phyloP scores from a whole-genome alignment of 30 jellyfish, hydroid and myxozoan species.

The Cassiopea xamachana region DNA sequence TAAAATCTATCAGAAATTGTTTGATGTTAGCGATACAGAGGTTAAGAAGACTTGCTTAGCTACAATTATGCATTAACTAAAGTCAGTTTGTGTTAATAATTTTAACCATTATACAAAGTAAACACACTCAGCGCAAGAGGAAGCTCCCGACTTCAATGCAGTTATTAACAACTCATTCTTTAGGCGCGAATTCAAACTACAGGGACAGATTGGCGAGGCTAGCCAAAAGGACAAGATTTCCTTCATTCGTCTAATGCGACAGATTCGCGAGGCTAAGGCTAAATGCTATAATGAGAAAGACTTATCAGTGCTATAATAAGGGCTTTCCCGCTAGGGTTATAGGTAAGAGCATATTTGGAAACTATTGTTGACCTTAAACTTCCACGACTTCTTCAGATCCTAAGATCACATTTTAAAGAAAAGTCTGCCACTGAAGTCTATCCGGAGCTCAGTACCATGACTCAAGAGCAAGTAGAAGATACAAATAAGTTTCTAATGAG shows the following conservation, averaged over 20 bases:
- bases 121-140: not conserved
- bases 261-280: conserved; percentile 43
- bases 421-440: conserved; percentile 56
- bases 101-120: not conserved
- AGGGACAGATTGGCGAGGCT: conserved; percentile 69
- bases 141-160: not conserved
- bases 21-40: conserved; percentile 32
- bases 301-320: conserved; percentile 41
- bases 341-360: conserved; percentile 49
- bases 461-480: conserved; percentile 44
- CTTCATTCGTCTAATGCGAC: conserved; percentile 43
- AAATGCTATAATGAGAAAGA: conserved; percentile 42
- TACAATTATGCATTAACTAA: not conserved
- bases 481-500: conserved; percentile 24
- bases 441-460: conserved; percentile 46
- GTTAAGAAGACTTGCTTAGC: conserved; percentile 25
- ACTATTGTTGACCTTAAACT: conserved; percentile 26
- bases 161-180: conserved; percentile 5
- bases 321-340: conserved; percentile 53
- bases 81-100: not conserved
- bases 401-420: conserved; percentile 56
- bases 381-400: conserved; percentile 35
- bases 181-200: conserved; percentile 42
- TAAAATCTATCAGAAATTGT: conserved; percentile 36
- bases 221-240: conserved; percentile 30